phyloP scores from a whole-genome alignment of 2,888 invertebrate species.

The Amblyjoppa fuscipennis region DNA sequence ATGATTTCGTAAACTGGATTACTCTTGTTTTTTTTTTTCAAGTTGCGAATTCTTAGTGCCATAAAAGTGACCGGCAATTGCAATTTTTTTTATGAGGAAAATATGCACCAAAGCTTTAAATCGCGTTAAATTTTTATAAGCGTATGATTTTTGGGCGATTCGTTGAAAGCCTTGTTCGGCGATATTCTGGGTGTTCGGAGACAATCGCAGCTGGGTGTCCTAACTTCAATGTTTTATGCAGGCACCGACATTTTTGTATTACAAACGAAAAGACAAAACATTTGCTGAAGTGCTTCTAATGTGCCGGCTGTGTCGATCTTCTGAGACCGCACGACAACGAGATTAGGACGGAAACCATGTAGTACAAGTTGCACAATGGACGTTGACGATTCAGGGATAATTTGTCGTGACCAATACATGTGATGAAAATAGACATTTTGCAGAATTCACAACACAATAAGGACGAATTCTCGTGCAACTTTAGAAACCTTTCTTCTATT shows the following conservation, averaged over 20 bases:
- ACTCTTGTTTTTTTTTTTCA: conserved; percentile 2
- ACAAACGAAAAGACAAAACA: not conserved
- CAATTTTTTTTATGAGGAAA: not conserved
- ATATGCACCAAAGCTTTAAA: not conserved
- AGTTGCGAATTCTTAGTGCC: conserved; percentile 5
- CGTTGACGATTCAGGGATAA: not conserved
- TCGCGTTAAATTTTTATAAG: conserved; percentile 5
- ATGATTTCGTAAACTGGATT: conserved; percentile 37
- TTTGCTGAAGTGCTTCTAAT: not conserved
- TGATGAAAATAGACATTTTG: not conserved
- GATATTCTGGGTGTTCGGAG: conserved; percentile 15
- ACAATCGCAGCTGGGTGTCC: conserved; percentile 31
- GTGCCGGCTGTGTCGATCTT: not conserved
- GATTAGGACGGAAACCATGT: conserved; percentile 2
- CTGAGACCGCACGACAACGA: not conserved
- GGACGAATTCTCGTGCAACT: not conserved
- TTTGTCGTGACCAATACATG: not conserved
- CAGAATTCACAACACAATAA: not conserved
- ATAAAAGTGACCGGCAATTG: not conserved
- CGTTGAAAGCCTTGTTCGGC: not conserved
- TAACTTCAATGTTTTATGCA: conserved; percentile 61
- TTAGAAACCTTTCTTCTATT: not conserved
- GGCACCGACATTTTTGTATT: conserved; percentile 60
- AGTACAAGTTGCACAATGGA: not conserved
- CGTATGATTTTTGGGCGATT: conserved; percentile 36